Evolutionary conservation across 2,113 vertebrate species (phyloP).

Genomic region (Rhynchopsitta pachyrhyncha): DNA sequence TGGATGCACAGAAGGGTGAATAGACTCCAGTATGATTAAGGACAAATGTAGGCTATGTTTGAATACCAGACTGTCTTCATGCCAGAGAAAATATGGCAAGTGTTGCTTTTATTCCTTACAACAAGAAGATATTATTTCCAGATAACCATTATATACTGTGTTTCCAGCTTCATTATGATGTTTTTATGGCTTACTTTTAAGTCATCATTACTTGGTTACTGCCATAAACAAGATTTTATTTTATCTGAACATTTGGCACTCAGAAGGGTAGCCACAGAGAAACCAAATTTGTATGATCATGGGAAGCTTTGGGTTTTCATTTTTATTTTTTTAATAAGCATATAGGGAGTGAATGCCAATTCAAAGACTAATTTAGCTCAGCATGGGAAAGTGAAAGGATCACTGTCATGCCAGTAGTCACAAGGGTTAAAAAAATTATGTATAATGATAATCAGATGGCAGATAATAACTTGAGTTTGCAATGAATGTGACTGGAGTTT

Average conservation of each 20-base stretch:
- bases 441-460: not conserved
- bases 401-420: not conserved
- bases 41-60: not conserved
- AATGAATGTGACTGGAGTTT: not conserved
- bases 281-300: not conserved
- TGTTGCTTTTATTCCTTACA: not conserved
- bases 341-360: not conserved
- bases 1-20: not conserved
- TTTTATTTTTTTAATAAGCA: not conserved
- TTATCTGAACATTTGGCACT: not conserved
- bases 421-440: not conserved
- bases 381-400: not conserved
- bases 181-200: not conserved
- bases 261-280: not conserved
- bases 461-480: not conserved
- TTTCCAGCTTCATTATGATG: not conserved
- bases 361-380: not conserved
- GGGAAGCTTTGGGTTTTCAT: not conserved
- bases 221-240: not conserved
- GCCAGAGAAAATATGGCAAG: not conserved
- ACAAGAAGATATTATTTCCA: not conserved
- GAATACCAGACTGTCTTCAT: not conserved
- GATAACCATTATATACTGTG: not conserved
- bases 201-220: not conserved
- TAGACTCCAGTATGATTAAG: not conserved